Evolutionary conservation across 1,140 invertebrate genomes (phyloP), one percentile per base, ranked within the genome.

Genomic region (Drosophila sproati): DNA sequence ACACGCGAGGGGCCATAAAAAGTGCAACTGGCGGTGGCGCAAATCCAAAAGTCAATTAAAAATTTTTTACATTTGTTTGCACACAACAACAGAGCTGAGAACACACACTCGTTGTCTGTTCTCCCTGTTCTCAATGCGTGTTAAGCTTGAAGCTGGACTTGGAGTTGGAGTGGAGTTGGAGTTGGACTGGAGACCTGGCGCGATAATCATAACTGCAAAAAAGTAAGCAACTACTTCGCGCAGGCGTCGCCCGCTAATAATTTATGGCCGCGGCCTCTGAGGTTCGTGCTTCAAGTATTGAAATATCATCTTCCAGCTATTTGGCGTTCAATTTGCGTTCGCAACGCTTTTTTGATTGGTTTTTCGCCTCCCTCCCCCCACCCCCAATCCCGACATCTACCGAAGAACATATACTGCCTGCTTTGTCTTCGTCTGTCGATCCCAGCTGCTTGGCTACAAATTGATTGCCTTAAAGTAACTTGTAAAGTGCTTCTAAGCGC

Each of bases 31-130:
- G 63, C 73, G 81, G 78, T 61, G 66, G 77, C 78, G 64, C 54
- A 72, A 88, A 82, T 89, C 80, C 85, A 89, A 89, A 88, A 89
- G 85, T 89, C 85, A 89, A 89, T 89, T 89, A 89, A 89, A 89
- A 89, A 83, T 89, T 90, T 89, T 89, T 89, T 89, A 85, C 85
- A 89, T 89, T 89, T 89, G 85, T 89, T 89, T 89, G 85, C 86
- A 89, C 85, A 80, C 77, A 87, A 54, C 64, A 71, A 67, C 20
- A 20, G 20, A 20, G 20, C 20, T 20, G 20, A 20, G 20, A 20
- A 20, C 20, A 20, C 56, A n/a, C 34, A 20, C 7, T 29, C 47
- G 29, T 2, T 5, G 4, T 29, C 3, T 10, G 34, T 35, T 12
- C 20, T 41, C n/a, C 34, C 20, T 20, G 20, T 20, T 20, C 20